phyloP scores from a whole-genome alignment of 2,113 vertebrate species.

The Steatornis caripensis region DNA sequence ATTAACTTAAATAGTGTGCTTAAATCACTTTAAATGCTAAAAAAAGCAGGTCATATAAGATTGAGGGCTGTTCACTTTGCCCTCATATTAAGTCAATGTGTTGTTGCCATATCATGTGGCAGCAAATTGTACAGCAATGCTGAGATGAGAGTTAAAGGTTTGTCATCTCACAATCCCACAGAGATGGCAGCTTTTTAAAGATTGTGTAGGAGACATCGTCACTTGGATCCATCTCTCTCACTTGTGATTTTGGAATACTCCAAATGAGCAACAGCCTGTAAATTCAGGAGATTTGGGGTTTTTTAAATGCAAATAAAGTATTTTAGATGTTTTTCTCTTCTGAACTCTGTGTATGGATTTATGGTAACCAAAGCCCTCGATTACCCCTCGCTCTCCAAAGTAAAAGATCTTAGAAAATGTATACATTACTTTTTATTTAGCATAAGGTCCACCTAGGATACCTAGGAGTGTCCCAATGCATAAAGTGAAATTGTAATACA shows the following conservation, averaged over 20 bases:
- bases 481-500: not conserved
- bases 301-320: not conserved
- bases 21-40: not conserved
- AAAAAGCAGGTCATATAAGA: not conserved
- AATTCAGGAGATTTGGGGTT: not conserved
- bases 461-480: not conserved
- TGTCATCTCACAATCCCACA: not conserved
- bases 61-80: not conserved
- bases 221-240: not conserved
- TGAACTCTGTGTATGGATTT: not conserved
- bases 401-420: not conserved
- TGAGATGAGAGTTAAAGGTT: not conserved
- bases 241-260: not conserved
- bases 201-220: not conserved
- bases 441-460: not conserved
- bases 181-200: not conserved
- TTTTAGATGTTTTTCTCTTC: not conserved
- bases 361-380: not conserved
- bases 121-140: not conserved
- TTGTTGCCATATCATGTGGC: not conserved
- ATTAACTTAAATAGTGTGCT: not conserved
- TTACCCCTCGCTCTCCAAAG: not conserved
- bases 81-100: not conserved
- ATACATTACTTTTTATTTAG: not conserved
- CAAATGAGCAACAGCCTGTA: conserved; percentile 17